Evolutionary conservation across 2,888 invertebrate species (phyloP).

Genomic region (Melieria picta): DNA sequence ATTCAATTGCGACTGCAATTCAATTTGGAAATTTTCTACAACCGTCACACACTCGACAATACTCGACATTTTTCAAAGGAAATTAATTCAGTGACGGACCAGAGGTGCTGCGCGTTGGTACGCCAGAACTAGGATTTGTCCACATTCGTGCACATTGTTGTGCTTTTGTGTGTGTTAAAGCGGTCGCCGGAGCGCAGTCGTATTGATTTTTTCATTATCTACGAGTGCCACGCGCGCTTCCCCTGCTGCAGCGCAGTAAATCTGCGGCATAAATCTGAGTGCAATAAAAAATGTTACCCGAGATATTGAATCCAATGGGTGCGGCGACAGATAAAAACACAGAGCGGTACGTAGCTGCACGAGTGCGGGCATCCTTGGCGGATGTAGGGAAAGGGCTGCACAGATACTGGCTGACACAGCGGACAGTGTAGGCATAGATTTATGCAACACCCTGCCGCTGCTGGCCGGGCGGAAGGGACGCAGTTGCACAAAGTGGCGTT

Average conservation of each 20-base stretch:
- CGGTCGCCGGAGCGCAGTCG: conserved; percentile 1
- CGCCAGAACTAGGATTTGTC: no score
- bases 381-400: conserved; percentile 1
- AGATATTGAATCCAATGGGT: conserved; percentile 56
- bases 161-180: conserved; percentile 17
- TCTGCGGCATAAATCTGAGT: conserved; percentile 53
- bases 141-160: conserved; percentile 1
- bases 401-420: background rate
- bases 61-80: no score
- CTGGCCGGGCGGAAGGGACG: conserved; percentile 20
- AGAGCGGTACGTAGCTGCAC: no score
- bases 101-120: no score
- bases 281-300: conserved; percentile 57
- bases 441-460: conserved; percentile 29
- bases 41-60: no score
- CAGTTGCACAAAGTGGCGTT: conserved; percentile 14
- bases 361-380: background rate
- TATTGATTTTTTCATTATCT: conserved; percentile 31
- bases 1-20: no score
- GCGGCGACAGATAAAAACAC: conserved; percentile 31
- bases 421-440: conserved; percentile 32
- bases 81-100: no score
- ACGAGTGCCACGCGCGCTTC: conserved; percentile 24
- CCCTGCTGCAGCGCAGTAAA: conserved; percentile 12
- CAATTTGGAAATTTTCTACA: no score